Evolutionary conservation across 2,113 vertebrate species (phyloP), one percentile per base, ranked within the genome.

Genomic region (Pelmatolapia mariae): DNA sequence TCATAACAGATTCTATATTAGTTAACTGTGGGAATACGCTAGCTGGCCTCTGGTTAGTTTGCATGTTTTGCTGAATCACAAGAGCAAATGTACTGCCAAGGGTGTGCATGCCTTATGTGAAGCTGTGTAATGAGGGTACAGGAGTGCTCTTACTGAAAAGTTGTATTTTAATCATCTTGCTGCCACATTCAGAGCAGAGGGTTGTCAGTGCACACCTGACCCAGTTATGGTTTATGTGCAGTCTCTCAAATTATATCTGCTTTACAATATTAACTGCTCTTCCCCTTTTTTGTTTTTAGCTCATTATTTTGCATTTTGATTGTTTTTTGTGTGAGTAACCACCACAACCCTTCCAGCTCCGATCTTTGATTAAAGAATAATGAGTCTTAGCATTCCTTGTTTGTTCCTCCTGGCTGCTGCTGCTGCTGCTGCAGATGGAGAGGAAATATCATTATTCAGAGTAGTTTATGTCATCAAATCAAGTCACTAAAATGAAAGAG

Each of bases 321-420:
- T 10, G 13, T 24, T 52, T 52, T 36, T 36, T 19, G 22, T 57
- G 22, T 0, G 6, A 81, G 7, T 7, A 31, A 26, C 40, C 38
- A 2, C 40, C 0, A 19, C 43, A 50, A 47, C 8, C 19, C 29
- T 68, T 10, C 83, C 2, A 43, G 0, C 33, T 57, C 15, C 2
- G 1, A 19, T 5, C 26, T 71, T 31, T 85, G 52, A 54, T 89
- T 61, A 22, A 6, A 19, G 6, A 85, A 71, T 45, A 59, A 61
- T 38, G 59, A 82, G 84, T 24, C 18, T 31, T 0, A 63, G 80
- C 16, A 10, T 16, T 47, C 3, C 54, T 0, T 1, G 7, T 63
- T 73, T 33, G 8, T 31, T 76, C 40, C 4, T 54, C 18, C 5
- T 24, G 8, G 29, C 47, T 19, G 79, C 54, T 33, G 50, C 47